Conservation (phyloP, 2,888 invertebrate species). For the Netelia melanura region DNA sequence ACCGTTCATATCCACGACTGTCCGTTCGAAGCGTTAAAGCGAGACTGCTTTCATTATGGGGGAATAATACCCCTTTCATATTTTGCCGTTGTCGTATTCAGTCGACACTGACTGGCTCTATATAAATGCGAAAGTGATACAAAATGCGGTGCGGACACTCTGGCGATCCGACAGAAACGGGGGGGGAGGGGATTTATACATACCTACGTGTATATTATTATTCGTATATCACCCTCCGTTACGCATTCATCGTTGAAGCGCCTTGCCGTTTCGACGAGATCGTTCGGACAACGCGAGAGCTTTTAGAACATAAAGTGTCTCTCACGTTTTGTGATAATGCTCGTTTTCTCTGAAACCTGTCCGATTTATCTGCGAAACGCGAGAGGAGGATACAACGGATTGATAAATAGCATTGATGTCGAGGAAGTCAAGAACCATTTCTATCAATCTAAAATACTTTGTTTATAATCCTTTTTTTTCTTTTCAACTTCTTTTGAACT, state of each 20-base stretch:
- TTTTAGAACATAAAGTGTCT: constrained; percentile 52
- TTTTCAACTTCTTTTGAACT: neutral
- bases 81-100: constrained; percentile 62
- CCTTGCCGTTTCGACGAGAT: neutral
- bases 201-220: neutral
- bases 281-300: constrained; percentile 37
- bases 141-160: constrained; percentile 62
- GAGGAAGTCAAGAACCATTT: neutral
- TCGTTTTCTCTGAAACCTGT: constrained; percentile 34
- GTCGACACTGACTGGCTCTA: constrained; percentile 76
- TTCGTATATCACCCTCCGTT: neutral
- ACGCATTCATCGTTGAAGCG: constrained; percentile 2
- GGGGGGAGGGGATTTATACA: constrained; percentile 44
- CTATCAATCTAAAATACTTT: neutral
- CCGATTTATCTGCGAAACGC: constrained; percentile 1
- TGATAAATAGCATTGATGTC: constrained; percentile 24
- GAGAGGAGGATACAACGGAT: neutral
- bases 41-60: constrained; percentile 74
- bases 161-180: constrained; percentile 33
- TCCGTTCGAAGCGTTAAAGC: constrained; percentile 71
- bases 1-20: constrained; percentile 71
- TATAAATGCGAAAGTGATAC: constrained; percentile 77
- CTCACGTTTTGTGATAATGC: constrained; percentile 26
- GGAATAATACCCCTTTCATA: constrained; percentile 80
- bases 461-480: neutral